These are phyloP conservation scores for Enteromius anoplus DNA, from an alignment of 2,797 vertebrate genomes.

Conservation along the genomic window DNA sequence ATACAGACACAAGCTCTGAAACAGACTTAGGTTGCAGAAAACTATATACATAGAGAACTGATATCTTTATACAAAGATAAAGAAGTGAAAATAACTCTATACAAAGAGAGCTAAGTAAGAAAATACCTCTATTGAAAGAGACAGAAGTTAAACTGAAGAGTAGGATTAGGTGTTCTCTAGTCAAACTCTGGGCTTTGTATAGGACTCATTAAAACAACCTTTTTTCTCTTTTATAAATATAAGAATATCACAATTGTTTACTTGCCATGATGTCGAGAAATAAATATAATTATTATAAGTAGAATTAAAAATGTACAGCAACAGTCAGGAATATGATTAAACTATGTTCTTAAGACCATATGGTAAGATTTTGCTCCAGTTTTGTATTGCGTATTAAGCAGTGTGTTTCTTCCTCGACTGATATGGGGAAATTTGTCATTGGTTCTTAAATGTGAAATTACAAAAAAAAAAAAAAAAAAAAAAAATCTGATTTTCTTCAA, in stretches of 20 bases:
- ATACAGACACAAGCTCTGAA: slow-evolving; percentile 6
- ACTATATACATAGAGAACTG: slow-evolving; percentile 28
- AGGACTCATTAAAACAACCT: background rate
- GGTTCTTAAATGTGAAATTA: slow-evolving; percentile 17
- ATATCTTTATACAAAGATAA: slow-evolving; percentile 48
- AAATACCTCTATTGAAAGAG: slow-evolving; percentile 50
- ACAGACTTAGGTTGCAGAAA: slow-evolving; percentile 9
- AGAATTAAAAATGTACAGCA: slow-evolving; percentile 1
- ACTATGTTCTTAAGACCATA: slow-evolving; percentile 66
- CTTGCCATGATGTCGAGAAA: slow-evolving; percentile 20
- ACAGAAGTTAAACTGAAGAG: slow-evolving; percentile 15
- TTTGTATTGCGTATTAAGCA: slow-evolving; percentile 56
- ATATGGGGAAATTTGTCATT: slow-evolving; percentile 33
- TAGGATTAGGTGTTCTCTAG: slow-evolving; percentile 5
- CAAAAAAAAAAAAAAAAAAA: background rate
- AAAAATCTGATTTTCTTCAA: slow-evolving; percentile 11
- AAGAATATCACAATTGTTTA: slow-evolving; percentile 2
- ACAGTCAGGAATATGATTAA: slow-evolving; percentile 79
- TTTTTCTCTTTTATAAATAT: background rate
- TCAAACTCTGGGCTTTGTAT: slow-evolving; percentile 31
- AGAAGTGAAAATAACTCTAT: slow-evolving; percentile 35
- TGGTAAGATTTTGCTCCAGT: slow-evolving; percentile 47
- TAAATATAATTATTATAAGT: slow-evolving; percentile 8
- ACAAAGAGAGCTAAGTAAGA: slow-evolving; percentile 38
- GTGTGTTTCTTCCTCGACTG: slow-evolving; percentile 28